These are phyloP conservation scores for Trisateles emortualis DNA, from an alignment of 2,888 invertebrate genomes.

Conservation along the genomic window DNA sequence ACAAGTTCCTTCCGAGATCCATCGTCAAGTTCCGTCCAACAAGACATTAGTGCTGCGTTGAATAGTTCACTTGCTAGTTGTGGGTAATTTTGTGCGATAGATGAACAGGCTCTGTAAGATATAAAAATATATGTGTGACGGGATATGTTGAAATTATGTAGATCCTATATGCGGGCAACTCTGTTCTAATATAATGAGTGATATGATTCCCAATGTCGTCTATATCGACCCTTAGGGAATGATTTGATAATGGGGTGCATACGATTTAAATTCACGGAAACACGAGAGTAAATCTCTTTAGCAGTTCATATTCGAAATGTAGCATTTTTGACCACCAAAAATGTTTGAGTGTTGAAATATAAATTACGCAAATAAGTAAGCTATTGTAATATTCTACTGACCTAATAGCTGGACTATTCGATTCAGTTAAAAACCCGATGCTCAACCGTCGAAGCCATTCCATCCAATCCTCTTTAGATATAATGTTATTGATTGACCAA, in stretches of 20 bases:
- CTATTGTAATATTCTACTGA: conserved; percentile 37
- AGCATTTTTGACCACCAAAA: too few species aligned
- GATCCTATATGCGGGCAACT: not conserved
- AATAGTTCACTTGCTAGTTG: conserved; percentile 97
- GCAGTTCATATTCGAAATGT: too few species aligned
- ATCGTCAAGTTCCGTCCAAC: conserved; percentile 98
- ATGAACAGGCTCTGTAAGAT: conserved; percentile 93
- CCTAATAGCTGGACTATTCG: conserved; percentile 96
- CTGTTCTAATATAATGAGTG: too few species aligned
- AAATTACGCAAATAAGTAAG: too few species aligned
- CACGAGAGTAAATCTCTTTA: too few species aligned
- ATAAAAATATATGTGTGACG: not conserved
- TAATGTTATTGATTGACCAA: conserved; percentile 94
- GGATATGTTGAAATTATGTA: not conserved
- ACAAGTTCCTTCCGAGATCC: conserved; percentile 94
- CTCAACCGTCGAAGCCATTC: conserved; percentile 98
- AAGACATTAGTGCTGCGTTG: conserved; percentile 99
- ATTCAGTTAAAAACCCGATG: conserved; percentile 96
- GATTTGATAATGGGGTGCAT: too few species aligned
- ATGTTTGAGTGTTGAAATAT: too few species aligned
- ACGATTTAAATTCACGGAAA: too few species aligned
- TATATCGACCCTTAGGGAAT: too few species aligned
- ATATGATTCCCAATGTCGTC: too few species aligned
- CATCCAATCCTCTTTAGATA: conserved; percentile 99
- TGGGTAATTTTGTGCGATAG: conserved; percentile 96